phyloP scores from a whole-genome alignment of 1,140 invertebrate species.

The Drosophila orena region DNA sequence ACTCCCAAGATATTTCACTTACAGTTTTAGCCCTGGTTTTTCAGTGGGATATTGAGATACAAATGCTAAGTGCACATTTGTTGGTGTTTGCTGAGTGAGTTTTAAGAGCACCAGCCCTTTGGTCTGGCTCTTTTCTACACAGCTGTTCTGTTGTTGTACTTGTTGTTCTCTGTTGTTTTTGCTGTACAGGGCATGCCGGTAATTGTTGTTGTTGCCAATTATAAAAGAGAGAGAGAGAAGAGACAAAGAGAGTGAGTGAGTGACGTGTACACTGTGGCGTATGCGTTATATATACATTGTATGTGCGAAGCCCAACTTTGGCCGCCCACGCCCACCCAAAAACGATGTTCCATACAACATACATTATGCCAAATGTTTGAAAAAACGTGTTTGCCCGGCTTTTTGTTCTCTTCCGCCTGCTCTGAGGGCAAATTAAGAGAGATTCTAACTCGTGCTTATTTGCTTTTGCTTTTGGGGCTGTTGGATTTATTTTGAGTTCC shows the following conservation, averaged over 20 bases:
- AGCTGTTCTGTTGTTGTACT: constrained; percentile 63
- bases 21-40: constrained; percentile 27
- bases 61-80: constrained; percentile 35
- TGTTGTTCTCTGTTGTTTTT: constrained; percentile 26
- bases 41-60: constrained; percentile 1
- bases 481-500: constrained; percentile 38
- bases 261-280: constrained; percentile 52
- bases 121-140: constrained; percentile 25
- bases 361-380: not conserved
- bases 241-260: constrained; percentile 1
- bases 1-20: not conserved
- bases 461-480: constrained; percentile 37
- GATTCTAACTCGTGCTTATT: constrained; percentile 75
- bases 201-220: constrained; percentile 13
- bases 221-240: constrained; percentile 8
- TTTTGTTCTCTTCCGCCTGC: constrained; percentile 20
- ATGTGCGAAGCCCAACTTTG: constrained; percentile 23
- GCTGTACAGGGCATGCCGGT: constrained; percentile 57
- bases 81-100: constrained; percentile 49
- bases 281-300: constrained; percentile 43
- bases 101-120: constrained; percentile 59
- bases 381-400: constrained; percentile 49
- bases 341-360: constrained; percentile 20
- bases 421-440: constrained; percentile 5
- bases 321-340: constrained; percentile 40